phyloP scores from a whole-genome alignment of 2,113 vertebrate genomes.

The Hyla sarda region DNA sequence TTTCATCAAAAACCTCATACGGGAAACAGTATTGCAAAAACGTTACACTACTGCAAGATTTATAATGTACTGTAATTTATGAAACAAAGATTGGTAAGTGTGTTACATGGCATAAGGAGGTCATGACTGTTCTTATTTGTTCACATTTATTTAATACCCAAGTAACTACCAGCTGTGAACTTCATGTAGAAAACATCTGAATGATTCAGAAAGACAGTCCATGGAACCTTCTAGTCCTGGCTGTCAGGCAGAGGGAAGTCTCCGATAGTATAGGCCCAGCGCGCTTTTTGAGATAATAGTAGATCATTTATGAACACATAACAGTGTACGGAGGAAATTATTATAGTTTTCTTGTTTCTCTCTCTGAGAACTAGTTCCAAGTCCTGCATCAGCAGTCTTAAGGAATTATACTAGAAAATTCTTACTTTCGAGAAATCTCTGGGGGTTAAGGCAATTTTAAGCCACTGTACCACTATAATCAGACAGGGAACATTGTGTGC shows the following conservation, averaged over 20 bases:
- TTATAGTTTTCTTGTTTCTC: background rate
- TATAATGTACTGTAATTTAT: too few species aligned
- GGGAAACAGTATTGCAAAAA: too few species aligned
- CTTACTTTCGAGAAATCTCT: background rate
- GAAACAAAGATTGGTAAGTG: too few species aligned
- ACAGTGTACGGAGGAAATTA: background rate
- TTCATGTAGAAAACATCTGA: background rate
- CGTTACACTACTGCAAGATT: too few species aligned
- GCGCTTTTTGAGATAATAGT: background rate
- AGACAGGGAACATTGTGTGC: slow-evolving; percentile 43
- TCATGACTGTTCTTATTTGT: too few species aligned
- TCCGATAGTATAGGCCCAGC: background rate
- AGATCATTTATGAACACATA: background rate
- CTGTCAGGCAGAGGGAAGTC: too few species aligned
- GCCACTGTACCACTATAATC: background rate
- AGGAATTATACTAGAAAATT: background rate
- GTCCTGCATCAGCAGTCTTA: background rate
- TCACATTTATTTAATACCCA: too few species aligned
- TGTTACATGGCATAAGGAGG: too few species aligned
- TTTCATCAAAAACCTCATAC: too few species aligned
- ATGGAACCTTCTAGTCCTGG: too few species aligned
- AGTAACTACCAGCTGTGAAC: too few species aligned
- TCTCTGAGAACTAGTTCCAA: background rate
- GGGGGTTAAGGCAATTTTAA: background rate
- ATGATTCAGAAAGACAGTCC: too few species aligned